Percentiles rank a stretch among this genome's conserved stretches.
Conservation (phyloP, 2,888 invertebrate genomes). For the Pogonocherus hispidulus region DNA sequence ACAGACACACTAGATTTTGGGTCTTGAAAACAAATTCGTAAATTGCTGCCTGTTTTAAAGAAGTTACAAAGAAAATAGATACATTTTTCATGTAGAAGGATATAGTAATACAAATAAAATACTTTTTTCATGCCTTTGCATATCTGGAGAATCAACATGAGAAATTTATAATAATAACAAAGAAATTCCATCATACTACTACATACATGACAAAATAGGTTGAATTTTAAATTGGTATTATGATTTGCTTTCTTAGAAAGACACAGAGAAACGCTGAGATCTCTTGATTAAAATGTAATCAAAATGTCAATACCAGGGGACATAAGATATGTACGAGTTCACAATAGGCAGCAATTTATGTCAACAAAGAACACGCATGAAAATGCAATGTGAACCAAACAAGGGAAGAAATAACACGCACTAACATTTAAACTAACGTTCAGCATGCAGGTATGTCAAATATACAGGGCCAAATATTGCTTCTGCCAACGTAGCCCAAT, state of each 20-base stretch:
- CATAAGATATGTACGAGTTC: neutral
- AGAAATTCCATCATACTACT: neutral
- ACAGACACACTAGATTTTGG: neutral
- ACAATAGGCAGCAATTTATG: slow-evolving; percentile 27
- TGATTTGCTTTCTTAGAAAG: neutral
- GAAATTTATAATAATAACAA: neutral
- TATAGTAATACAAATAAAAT: no score
- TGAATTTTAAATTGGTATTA: neutral
- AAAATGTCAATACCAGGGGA: slow-evolving; percentile 6
- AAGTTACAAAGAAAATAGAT: no score
- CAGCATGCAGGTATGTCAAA: slow-evolving; percentile 48
- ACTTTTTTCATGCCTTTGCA: no score
- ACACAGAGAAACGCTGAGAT: neutral
- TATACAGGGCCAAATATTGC: slow-evolving; percentile 29
- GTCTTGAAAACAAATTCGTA: slow-evolving; percentile 8
- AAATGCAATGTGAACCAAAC: slow-evolving; percentile 32
- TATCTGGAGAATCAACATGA: neutral
- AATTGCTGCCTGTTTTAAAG: slow-evolving; percentile 15
- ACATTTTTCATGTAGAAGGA: no score
- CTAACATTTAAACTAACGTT: slow-evolving; percentile 35
- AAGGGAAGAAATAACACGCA: slow-evolving; percentile 33
- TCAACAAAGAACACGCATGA: slow-evolving; percentile 26
- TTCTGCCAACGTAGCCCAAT: slow-evolving; percentile 22
- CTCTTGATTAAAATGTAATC: neutral
- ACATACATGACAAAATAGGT: neutral